A percentile compares a stretch with the other conserved stretches of the same genome.
Evolutionary conservation across 2,113 vertebrate genomes (phyloP).

Genomic region (Phainopepla nitens): DNA sequence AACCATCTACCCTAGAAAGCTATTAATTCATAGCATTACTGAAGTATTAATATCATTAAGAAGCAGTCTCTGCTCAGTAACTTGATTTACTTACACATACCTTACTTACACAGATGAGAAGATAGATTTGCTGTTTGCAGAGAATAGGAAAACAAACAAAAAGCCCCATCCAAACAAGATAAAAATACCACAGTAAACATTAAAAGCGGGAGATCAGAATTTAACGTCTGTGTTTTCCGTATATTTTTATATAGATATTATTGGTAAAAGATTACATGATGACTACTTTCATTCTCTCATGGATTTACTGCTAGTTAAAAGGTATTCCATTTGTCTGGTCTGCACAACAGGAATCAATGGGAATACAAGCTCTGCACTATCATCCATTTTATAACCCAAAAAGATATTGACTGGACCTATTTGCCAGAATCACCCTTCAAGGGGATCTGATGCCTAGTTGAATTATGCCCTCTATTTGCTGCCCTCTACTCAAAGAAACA

Average conservation of each 20-base stretch:
- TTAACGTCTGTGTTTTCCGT: neutral
- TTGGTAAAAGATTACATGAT: neutral
- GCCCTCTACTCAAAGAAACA: neutral
- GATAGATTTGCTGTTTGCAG: neutral
- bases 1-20: neutral
- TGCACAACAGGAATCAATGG: neutral
- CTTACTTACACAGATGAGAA: neutral
- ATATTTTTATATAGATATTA: neutral
- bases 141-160: neutral
- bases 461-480: neutral
- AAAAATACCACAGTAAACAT: neutral
- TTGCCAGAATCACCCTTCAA: neutral
- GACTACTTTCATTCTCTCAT: neutral
- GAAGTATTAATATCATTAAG: neutral
- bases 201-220: neutral
- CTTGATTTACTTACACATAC: neutral
- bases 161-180: neutral
- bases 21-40: neutral
- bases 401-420: neutral
- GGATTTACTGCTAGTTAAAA: neutral
- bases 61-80: neutral
- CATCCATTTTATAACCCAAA: neutral
- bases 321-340: neutral
- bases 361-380: neutral
- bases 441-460: neutral